These are phyloP conservation scores for Craterocephalus amniculus DNA, from an alignment of 2,797 vertebrate species.

Conservation along the genomic window DNA sequence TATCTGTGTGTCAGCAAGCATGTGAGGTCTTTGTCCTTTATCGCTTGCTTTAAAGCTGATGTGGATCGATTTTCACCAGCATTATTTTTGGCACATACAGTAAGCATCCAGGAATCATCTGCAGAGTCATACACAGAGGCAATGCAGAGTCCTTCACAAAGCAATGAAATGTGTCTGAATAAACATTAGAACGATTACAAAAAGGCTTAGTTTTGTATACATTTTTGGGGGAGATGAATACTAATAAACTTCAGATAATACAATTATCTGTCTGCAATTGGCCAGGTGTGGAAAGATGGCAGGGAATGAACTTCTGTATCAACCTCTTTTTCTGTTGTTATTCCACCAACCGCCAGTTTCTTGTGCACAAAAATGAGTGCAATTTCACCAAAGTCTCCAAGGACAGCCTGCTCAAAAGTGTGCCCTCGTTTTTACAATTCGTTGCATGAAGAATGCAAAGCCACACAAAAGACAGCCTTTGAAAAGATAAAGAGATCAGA, in stretches of 20 bases:
- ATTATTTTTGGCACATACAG: not conserved
- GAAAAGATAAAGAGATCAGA: slow-evolving; percentile 7
- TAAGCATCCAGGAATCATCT: not conserved
- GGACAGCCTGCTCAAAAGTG: slow-evolving; percentile 1
- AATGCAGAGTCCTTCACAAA: not conserved
- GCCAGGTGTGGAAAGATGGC: not conserved
- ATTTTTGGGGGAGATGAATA: not conserved
- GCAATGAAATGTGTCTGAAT: not conserved
- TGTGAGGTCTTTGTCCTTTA: not conserved
- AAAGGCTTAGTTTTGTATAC: not conserved
- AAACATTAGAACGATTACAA: not conserved
- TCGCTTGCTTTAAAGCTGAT: slow-evolving; percentile 1
- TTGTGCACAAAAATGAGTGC: not conserved
- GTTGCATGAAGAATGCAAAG: slow-evolving; percentile 10
- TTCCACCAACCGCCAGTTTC: not conserved
- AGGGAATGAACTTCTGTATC: not conserved
- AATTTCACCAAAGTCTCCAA: not conserved
- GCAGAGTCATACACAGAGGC: not conserved
- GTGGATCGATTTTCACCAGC: not conserved
- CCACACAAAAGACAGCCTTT: not conserved
- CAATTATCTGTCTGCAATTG: too few relatives aligned
- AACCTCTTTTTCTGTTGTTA: slow-evolving; percentile 5
- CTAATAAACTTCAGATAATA: not conserved
- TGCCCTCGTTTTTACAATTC: slow-evolving; percentile 1
- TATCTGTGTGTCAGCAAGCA: not conserved